A percentile compares a stretch with the other conserved stretches of the same genome.
These are phyloP conservation scores for Ailuropoda melanoleuca DNA, from an alignment of 2,113 vertebrate species.

Conservation along the genomic window DNA sequence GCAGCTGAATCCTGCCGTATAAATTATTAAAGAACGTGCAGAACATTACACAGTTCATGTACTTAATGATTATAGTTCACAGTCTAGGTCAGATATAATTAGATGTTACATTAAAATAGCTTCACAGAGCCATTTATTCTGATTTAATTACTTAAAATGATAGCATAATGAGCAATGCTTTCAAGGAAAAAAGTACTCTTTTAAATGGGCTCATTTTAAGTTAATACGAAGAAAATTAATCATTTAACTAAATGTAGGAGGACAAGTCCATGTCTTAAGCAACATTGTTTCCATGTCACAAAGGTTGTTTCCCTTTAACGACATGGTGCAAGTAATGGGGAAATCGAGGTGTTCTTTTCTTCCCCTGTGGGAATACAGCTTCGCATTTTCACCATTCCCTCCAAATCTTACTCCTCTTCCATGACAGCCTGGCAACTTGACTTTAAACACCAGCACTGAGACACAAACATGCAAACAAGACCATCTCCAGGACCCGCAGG, in stretches of 20 bases:
- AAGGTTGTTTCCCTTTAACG: constrained; percentile 8
- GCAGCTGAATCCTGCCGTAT: constrained; percentile 85
- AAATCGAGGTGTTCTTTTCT: neutral
- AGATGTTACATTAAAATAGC: constrained; percentile 92
- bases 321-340: neutral
- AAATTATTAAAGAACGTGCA: constrained; percentile 91
- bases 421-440: neutral
- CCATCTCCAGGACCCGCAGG: rapidly evolving
- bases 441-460: neutral
- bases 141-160: constrained; percentile 96
- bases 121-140: constrained; percentile 92
- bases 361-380: rapidly evolving
- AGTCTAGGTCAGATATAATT: constrained; percentile 96
- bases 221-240: constrained; percentile 88
- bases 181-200: constrained; percentile 85
- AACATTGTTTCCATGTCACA: constrained; percentile 65
- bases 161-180: constrained; percentile 88
- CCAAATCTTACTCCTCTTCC: neutral
- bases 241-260: constrained; percentile 80
- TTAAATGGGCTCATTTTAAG: constrained; percentile 87
- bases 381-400: neutral
- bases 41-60: constrained; percentile 93
- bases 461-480: neutral
- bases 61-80: constrained; percentile 95
- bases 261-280: constrained; percentile 78